Evolutionary conservation across 2,113 vertebrate species (phyloP).

Genomic region (Balaenoptera acutorostrata): DNA sequence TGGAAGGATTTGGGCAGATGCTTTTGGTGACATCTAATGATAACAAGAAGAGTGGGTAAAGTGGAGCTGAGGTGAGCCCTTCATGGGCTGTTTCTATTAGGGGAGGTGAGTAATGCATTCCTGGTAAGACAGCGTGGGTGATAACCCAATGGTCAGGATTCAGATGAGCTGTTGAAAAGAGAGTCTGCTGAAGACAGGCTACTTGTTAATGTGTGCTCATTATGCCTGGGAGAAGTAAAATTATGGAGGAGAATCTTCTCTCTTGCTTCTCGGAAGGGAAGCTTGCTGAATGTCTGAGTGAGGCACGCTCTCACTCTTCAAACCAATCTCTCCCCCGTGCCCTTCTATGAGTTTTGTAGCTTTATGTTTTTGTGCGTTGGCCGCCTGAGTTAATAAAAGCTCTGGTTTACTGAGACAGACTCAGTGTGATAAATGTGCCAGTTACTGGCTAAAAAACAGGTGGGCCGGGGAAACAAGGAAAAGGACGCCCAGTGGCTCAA

Average conservation of each 20-base stretch:
- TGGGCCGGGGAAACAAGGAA: neutral
- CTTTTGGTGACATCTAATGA: neutral
- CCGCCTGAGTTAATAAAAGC: constrained; percentile 9
- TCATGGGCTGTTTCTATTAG: neutral
- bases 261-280: neutral
- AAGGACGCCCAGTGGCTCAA: neutral
- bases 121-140: neutral
- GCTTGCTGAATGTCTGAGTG: neutral
- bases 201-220: too few relatives aligned
- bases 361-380: neutral
- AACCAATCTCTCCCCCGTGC: neutral
- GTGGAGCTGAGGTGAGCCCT: neutral
- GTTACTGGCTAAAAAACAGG: constrained; percentile 6
- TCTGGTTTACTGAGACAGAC: neutral
- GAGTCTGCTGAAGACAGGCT: neutral
- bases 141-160: neutral
- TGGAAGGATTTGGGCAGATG: neutral
- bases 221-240: neutral
- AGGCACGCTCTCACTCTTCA: neutral
- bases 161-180: neutral
- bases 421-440: neutral
- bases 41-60: neutral
- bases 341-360: neutral
- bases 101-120: neutral
- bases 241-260: neutral